Evolutionary conservation across 2,113 vertebrate genomes (phyloP).

Genomic region (Vanacampus margaritifer): DNA sequence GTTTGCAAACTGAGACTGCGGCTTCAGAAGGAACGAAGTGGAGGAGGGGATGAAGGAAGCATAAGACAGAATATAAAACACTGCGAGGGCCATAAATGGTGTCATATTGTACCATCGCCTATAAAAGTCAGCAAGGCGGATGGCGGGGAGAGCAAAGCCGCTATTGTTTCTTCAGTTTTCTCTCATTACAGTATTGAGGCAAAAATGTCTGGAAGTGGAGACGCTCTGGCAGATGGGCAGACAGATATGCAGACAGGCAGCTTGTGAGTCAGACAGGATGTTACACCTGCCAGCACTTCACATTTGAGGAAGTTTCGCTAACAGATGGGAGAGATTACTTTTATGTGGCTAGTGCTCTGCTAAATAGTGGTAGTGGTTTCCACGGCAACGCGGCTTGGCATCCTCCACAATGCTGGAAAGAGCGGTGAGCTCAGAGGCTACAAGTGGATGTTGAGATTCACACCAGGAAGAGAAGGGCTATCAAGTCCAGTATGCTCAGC

Average conservation of each 20-base stretch:
- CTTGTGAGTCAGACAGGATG: conserved; percentile 57
- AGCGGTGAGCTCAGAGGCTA: conserved; percentile 26
- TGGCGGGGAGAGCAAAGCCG: conserved; percentile 13
- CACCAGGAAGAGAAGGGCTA: conserved; percentile 33
- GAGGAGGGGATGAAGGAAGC: conserved; percentile 14
- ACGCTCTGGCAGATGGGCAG: conserved; percentile 49
- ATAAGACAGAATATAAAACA: conserved; percentile 22
- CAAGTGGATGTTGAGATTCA: conserved; percentile 29
- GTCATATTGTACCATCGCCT: conserved; percentile 17
- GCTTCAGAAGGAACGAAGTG: conserved; percentile 9
- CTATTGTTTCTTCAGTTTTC: conserved; percentile 14
- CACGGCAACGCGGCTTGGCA: conserved; percentile 48
- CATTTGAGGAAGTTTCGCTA: conserved; percentile 32
- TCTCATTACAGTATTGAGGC: background rate
- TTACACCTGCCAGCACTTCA: conserved; percentile 38
- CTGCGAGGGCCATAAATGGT: conserved; percentile 30
- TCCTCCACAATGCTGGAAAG: conserved; percentile 28
- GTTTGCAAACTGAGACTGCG: conserved; percentile 30
- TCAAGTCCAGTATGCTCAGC: conserved; percentile 5
- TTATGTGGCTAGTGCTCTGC: conserved; percentile 33
- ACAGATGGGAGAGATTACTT: conserved; percentile 37
- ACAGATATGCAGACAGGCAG: conserved; percentile 56
- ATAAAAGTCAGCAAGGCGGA: conserved; percentile 11
- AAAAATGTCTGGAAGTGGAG: conserved; percentile 20
- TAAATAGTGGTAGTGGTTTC: conserved; percentile 57